Percentiles rank a stretch among this genome's conserved stretches.
phyloP scores from a whole-genome alignment of 2,113 vertebrate species.

The Chunga burmeisteri region DNA sequence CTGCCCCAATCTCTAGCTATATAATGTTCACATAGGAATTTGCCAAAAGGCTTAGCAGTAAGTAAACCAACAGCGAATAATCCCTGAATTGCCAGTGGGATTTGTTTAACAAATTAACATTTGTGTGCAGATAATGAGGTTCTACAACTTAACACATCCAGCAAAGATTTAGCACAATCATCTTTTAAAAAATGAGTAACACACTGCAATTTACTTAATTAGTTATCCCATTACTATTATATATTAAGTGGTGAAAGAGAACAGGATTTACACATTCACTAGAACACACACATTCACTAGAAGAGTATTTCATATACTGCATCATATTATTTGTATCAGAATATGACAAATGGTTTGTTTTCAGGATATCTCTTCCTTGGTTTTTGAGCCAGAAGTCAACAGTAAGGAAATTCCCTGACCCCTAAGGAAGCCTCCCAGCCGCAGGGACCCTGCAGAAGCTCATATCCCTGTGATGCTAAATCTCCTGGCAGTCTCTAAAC shows the following conservation, averaged over 20 bases:
- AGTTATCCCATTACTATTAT: slow-evolving; percentile 37
- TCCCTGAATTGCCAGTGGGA: slow-evolving; percentile 65
- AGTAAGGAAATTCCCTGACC: neutral
- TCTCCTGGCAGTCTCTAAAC: neutral
- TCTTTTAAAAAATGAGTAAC: slow-evolving; percentile 53
- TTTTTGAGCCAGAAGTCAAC: neutral
- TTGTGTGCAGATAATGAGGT: slow-evolving; percentile 75
- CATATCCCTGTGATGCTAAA: neutral
- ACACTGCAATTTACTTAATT: slow-evolving; percentile 61
- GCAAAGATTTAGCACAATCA: slow-evolving; percentile 54
- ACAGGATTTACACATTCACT: neutral
- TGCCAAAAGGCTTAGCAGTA: slow-evolving; percentile 74
- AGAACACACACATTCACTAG: neutral
- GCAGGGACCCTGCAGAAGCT: neutral
- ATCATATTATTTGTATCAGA: neutral
- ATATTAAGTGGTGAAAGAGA: neutral
- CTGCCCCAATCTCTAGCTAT: slow-evolving; percentile 59
- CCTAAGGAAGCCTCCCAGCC: neutral
- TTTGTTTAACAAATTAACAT: slow-evolving; percentile 79
- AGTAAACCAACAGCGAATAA: slow-evolving; percentile 77
- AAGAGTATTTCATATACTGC: neutral
- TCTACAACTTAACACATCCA: slow-evolving; percentile 55
- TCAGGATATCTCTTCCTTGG: neutral
- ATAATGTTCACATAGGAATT: slow-evolving; percentile 71
- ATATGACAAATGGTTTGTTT: neutral